Evolutionary conservation across 2,888 invertebrate genomes (phyloP).

Genomic region (Pristionchus arcanus): DNA sequence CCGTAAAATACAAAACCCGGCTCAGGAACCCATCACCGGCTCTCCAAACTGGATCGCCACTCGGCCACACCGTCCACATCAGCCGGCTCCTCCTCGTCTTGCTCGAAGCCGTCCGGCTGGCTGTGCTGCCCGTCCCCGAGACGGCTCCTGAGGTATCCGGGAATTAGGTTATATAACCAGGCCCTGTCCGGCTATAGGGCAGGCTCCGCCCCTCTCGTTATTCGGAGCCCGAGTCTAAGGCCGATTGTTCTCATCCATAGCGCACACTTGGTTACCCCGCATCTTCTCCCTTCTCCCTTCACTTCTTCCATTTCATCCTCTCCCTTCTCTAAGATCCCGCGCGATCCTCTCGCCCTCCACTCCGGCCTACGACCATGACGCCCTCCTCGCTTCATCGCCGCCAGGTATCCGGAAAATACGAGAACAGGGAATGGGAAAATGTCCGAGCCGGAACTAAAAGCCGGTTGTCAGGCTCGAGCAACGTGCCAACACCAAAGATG

Average conservation of each 20-base stretch:
- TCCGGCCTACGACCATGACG: slow-evolving; percentile 32
- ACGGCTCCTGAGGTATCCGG: slow-evolving; percentile 13
- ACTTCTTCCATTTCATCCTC: background rate
- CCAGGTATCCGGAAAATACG: background rate
- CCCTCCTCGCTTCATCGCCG: background rate
- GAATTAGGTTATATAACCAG: background rate
- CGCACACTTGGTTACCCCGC: slow-evolving; percentile 33
- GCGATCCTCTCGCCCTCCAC: slow-evolving; percentile 13
- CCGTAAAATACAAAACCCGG: background rate
- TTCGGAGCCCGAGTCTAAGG: background rate
- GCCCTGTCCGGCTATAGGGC: too few relatives aligned
- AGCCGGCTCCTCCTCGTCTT: background rate
- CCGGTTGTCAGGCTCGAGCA: background rate
- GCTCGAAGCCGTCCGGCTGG: slow-evolving; percentile 14
- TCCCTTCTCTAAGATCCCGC: background rate
- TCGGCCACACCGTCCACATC: slow-evolving; percentile 33
- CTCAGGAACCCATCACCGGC: background rate
- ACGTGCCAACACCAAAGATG: slow-evolving; percentile 18
- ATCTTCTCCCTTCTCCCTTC: background rate
- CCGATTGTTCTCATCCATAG: slow-evolving; percentile 22
- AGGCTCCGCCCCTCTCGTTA: slow-evolving; percentile 35
- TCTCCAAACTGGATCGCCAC: slow-evolving; percentile 25
- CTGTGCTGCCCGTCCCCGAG: slow-evolving; percentile 33
- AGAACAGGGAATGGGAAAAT: background rate
- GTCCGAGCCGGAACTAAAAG: background rate